Base-by-base conservation (phyloP, 64 coral and sea anemone genomes). In the Stylophora pistillata region DNA sequence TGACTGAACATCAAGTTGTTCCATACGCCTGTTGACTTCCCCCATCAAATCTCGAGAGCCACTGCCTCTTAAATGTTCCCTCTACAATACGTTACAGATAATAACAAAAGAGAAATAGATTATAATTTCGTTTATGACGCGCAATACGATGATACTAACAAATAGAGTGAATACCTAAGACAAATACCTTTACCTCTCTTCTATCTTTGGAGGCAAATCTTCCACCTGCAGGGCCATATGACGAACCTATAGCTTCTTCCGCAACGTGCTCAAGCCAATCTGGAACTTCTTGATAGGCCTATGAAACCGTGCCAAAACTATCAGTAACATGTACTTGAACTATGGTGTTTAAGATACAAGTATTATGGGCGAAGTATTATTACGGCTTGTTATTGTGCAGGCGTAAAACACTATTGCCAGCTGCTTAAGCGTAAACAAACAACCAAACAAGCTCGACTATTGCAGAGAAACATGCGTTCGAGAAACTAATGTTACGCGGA, bases 211-310 rank as follows among this genome's bases (percentile, higher is more conserved):
- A 98, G 0, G 92, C 76, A 65, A 94, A 98, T 73, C 84, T 94
- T 32, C 96, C 96, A 53, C 96, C 96, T 85, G 92, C 75, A 11
- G 96, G 96, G 10, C 96, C 96, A 89, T 98, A 98, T 41, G 87
- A 92, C 53, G 96, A 92, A 15, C 96, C 96, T 55, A 98, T 21
- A 23, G 96, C 96, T 33, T 91, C 93, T 64, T 95, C 96, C 15
- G 96, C 96, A 54, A 85, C 90, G 54, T 71, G 74, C 31, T 98
- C 96, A 28, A 98, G 86, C 96, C 96, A 98, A 3, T 88, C 69
- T 5, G 96, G 96, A 29, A 98, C 93, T 21, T 87, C 89, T 56
- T 98, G 96, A 58, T 33, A 87, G 1, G 93, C 96, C 96, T 98
- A 58, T 63, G 23, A 57, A 17, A 55, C 11, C 74, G 12, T 4